Percentiles rank a stretch among this genome's conserved stretches.
These are phyloP conservation scores for Tachysurus vachellii DNA, from an alignment of 2,113 vertebrate genomes.

Conservation along the genomic window DNA sequence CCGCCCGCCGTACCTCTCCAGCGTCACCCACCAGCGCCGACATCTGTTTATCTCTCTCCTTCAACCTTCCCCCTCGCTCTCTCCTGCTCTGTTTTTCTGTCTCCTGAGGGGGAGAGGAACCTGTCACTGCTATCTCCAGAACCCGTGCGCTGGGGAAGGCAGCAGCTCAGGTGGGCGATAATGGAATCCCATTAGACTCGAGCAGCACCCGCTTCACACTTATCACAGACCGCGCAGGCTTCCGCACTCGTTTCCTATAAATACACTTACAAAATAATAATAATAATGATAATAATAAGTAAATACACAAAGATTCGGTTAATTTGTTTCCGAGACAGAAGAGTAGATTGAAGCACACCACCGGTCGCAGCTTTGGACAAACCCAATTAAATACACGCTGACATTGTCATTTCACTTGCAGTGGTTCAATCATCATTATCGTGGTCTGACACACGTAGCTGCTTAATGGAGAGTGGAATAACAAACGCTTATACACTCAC, in stretches of 20 bases:
- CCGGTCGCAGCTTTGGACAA: slow-evolving; percentile 4
- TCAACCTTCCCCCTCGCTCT: slow-evolving; percentile 11
- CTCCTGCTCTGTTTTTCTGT: slow-evolving; percentile 44
- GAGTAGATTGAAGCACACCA: neutral
- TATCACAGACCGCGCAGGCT: slow-evolving; percentile 65
- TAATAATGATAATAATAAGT: neutral
- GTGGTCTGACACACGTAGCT: slow-evolving; percentile 21
- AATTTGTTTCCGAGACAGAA: slow-evolving; percentile 27
- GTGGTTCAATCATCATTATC: slow-evolving; percentile 23
- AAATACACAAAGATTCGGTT: slow-evolving; percentile 28
- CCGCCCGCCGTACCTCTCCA: slow-evolving; percentile 37
- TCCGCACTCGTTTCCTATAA: slow-evolving; percentile 32
- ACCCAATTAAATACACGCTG: slow-evolving; percentile 36
- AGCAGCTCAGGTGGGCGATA: slow-evolving; percentile 57
- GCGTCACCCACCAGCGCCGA: slow-evolving; percentile 37
- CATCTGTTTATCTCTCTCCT: slow-evolving; percentile 49
- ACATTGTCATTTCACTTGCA: slow-evolving; percentile 30
- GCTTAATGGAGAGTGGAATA: slow-evolving; percentile 33
- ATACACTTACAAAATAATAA: slow-evolving; percentile 1
- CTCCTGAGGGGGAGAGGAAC: slow-evolving; percentile 53
- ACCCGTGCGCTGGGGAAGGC: slow-evolving; percentile 25
- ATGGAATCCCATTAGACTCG: slow-evolving; percentile 67
- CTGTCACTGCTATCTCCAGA: slow-evolving; percentile 47
- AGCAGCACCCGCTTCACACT: slow-evolving; percentile 60
- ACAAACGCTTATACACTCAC: slow-evolving; percentile 1